Percentiles rank a stretch among this genome's conserved stretches.
Evolutionary conservation across 2,888 invertebrate species (phyloP).

Genomic region (Ornithoptera alexandrae): DNA sequence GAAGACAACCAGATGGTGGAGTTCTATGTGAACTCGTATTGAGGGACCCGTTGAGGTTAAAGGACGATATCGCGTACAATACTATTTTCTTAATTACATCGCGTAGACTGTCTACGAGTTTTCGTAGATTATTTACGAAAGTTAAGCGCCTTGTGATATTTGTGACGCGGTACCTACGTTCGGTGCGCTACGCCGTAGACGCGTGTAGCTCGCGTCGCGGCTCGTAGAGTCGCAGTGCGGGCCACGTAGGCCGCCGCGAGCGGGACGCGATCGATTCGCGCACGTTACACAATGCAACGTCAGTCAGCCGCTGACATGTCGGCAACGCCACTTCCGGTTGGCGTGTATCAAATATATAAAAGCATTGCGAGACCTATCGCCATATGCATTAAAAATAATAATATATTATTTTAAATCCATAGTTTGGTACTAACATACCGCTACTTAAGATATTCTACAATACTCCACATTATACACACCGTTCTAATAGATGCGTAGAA

Average conservation of each 20-base stretch:
- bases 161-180: background rate
- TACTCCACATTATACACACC: no score
- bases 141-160: no score
- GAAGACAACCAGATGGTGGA: slow-evolving; percentile 2
- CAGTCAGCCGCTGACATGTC: slow-evolving; percentile 6
- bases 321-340: slow-evolving; percentile 6
- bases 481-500: no score
- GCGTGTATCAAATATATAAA: slow-evolving; percentile 1
- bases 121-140: background rate
- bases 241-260: slow-evolving; percentile 14
- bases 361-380: no score
- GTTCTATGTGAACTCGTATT: slow-evolving; percentile 24
- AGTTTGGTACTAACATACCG: no score
- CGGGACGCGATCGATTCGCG: slow-evolving; percentile 20
- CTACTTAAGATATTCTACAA: no score
- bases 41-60: background rate
- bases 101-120: slow-evolving; percentile 7
- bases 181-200: slow-evolving; percentile 12
- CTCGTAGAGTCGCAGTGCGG: slow-evolving; percentile 24
- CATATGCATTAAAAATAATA: no score
- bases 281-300: slow-evolving; percentile 11
- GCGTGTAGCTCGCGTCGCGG: background rate
- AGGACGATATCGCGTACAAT: slow-evolving; percentile 15
- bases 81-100: slow-evolving; percentile 14
- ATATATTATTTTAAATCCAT: no score